Conservation (phyloP, 1,140 invertebrate genomes). For the Chymomyza costata region DNA sequence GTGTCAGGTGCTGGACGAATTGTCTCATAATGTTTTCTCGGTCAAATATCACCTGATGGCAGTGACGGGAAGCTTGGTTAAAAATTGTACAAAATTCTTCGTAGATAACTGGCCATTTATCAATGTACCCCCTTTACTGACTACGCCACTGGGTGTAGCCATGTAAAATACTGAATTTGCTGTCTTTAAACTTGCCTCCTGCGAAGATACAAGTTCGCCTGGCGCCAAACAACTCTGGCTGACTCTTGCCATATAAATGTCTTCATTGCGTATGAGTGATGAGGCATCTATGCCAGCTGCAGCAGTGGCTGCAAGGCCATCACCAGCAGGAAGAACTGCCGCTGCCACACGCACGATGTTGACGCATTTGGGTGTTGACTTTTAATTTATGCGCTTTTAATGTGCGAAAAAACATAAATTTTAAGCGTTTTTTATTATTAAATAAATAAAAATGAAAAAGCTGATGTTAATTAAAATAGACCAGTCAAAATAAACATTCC, state of each 20-base stretch:
- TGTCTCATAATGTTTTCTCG: too few species aligned
- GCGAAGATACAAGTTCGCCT: constrained; percentile 37
- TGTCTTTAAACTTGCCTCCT: constrained; percentile 1
- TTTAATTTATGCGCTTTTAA: constrained; percentile 73
- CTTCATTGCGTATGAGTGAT: constrained; percentile 72
- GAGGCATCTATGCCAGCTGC: constrained; percentile 32
- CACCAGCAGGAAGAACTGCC: too few species aligned
- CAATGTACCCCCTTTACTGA: too few species aligned
- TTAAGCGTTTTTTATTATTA: constrained; percentile 70
- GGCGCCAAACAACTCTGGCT: constrained; percentile 65
- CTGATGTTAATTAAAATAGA: constrained; percentile 50
- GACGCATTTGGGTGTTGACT: constrained; percentile 69
- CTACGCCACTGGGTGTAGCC: constrained; percentile 12
- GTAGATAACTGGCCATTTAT: too few species aligned
- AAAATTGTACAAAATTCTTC: too few species aligned
- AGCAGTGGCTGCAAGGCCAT: too few species aligned
- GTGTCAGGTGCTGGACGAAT: too few species aligned
- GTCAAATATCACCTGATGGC: too few species aligned
- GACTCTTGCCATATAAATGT: constrained; percentile 71
- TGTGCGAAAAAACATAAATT: constrained; percentile 68
- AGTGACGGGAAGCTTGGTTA: too few species aligned
- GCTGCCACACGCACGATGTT: constrained; percentile 10
- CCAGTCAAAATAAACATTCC: not conserved
- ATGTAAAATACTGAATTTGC: constrained; percentile 6
- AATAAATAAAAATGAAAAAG: constrained; percentile 66